Conservation (phyloP, 2,797 vertebrate genomes). For the Corythornis leucogaster region DNA sequence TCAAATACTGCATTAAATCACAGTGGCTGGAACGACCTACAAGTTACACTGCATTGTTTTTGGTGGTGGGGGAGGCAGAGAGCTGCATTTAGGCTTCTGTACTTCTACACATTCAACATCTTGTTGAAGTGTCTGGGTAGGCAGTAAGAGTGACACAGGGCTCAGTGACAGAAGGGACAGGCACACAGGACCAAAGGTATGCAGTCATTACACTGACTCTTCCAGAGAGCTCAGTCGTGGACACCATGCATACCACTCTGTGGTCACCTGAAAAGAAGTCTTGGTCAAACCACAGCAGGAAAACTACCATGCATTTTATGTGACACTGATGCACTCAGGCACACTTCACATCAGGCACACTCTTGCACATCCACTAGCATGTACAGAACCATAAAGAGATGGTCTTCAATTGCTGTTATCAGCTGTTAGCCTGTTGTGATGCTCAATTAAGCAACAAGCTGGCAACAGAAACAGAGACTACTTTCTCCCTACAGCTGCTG, state of each 20-base stretch:
- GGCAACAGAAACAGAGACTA: background rate
- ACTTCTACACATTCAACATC: accelerated
- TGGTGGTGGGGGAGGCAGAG: background rate
- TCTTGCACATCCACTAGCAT: background rate
- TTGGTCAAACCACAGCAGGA: background rate
- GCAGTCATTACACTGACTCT: background rate
- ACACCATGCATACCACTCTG: background rate
- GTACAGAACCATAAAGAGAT: background rate
- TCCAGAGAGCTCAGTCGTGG: background rate
- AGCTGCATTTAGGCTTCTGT: background rate
- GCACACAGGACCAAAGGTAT: background rate
- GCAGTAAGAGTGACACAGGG: background rate
- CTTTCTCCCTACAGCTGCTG: background rate
- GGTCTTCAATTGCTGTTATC: background rate
- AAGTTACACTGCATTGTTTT: background rate
- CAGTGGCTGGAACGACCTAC: background rate
- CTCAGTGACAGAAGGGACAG: background rate
- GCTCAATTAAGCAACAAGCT: background rate
- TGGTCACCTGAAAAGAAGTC: background rate
- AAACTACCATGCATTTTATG: background rate
- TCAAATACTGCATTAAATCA: background rate
- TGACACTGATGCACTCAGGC: background rate
- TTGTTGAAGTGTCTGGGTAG: too few relatives aligned
- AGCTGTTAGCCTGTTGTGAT: background rate
- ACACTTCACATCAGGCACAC: background rate